Conservation (phyloP, 1,140 invertebrate genomes). For the Chlorops oryzae region DNA sequence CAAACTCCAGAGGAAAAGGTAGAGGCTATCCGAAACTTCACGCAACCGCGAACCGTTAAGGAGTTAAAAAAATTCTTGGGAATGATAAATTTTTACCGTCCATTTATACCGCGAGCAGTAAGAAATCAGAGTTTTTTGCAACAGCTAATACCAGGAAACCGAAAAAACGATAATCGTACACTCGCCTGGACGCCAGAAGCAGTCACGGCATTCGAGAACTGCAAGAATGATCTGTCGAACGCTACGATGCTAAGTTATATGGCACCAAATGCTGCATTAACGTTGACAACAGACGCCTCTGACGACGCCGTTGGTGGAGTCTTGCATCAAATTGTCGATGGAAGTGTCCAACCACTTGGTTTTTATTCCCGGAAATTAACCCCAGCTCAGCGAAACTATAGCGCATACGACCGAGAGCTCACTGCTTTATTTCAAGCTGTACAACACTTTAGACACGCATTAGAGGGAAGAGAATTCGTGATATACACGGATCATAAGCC, state of each 20-base stretch:
- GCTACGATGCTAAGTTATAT: conserved; percentile 1
- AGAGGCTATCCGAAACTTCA: not conserved
- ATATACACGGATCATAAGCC: conserved; percentile 48
- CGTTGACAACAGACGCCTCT: no score
- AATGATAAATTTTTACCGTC: conserved; percentile 6
- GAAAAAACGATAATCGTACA: not conserved
- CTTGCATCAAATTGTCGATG: no score
- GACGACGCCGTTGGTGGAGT: no score
- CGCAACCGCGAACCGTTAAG: not conserved
- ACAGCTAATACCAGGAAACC: not conserved
- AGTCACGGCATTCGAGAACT: not conserved
- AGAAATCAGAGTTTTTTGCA: not conserved
- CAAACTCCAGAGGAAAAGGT: not conserved
- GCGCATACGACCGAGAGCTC: no score
- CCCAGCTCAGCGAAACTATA: no score
- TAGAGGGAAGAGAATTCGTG: conserved; percentile 34
- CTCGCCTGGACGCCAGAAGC: no score
- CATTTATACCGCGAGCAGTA: not conserved
- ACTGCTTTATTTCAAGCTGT: conserved; percentile 34
- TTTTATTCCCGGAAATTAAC: no score
- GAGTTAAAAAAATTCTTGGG: not conserved
- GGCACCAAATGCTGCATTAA: no score
- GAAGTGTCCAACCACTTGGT: no score
- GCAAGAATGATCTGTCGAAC: not conserved
- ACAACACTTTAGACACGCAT: conserved; percentile 30